Evolutionary conservation across 2,797 vertebrate species (phyloP), one percentile per base, ranked within the genome.

Genomic region (Loriculus beryllinus): DNA sequence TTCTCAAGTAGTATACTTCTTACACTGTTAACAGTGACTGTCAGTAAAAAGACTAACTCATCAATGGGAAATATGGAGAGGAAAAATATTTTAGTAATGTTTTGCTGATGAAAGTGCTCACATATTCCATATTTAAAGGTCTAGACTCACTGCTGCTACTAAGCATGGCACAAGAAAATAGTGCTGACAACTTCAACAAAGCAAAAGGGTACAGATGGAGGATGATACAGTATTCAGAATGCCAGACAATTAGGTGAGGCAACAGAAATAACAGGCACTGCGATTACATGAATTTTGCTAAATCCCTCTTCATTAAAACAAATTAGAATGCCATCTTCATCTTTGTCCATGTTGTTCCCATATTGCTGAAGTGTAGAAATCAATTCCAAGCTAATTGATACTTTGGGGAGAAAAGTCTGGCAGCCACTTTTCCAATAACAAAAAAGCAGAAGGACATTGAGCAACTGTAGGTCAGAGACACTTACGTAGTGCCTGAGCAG

Each of bases 381-480:
- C 48, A 82, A 56, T 88, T 88, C 75, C 62, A 96, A 80, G 84
- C 59, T 71, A 96, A 80, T 25, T 91, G 92, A 95, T 70, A 60
- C 16, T 91, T 90, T 13, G 26, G 37, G 43, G 51, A 94, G 68
- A 94, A 89, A 56, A 90, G 33, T 88, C 48, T 90, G 52, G 67
- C 72, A 95, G 85, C 8, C 65, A 95, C 47, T 35, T 80, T 89
- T 81, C 68, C 82, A 86, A 8, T 65, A 86, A 86, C 29, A 67
- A 62, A 79, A 31, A 94, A 54, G 65, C 65, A 83, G 28, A 63
- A 91, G n/a, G 35, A 23, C 35, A 68, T 59, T 62, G 59, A 84
- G 59, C 49, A 92, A 45, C 39, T 57, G 56, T 40, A 86, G 68
- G 63, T 76, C 60, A 48, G 37, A 84, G 40, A 57, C 2, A 3